Evolutionary conservation across 2,797 vertebrate species (phyloP), one percentile per base, ranked within the genome.

Genomic region (Paguma larvata): DNA sequence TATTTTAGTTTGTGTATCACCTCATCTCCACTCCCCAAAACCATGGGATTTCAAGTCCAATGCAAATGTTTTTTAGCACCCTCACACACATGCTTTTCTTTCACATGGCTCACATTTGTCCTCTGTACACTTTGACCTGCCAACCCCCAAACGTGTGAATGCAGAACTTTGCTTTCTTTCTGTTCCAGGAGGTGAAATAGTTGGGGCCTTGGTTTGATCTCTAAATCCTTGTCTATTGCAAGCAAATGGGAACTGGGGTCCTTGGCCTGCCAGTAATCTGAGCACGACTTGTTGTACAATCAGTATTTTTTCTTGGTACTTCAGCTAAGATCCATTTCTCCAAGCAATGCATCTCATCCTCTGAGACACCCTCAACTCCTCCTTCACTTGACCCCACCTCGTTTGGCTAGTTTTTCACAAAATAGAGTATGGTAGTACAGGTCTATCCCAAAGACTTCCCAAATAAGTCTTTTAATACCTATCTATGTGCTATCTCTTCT

Each of bases 1-100:
- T 34, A 11, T 84, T 72, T 96, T 79, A 65, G 23, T 94, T 96
- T 94, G 53, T 95, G 82, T 77, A 48, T 62, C 23, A 32, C n/a
- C 13, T 38, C 5, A 48, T 1, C 27, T 44, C 12, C 1, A 30
- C 11, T 46, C 13, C 14, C n/a, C 8, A 11, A 53, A 89, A 59
- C 25, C 75, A 9, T 0, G 34, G 38, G 67, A 75, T 1, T 51
- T 95, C 23, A 51, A 92, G 34, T 11, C 34, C 4, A 32, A 6
- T 65, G n/a, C 48, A 91, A 92, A 14, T 83, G 1, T 32, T 32
- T 86, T 93, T 85, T 44, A 16, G 13, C 48, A 11, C 9, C 72
- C 7, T 65, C 12, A 48, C 32, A 95, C 67, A 87, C 30, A 41
- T 7, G 30, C 16, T 46, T 84, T 72, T 79, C n/a, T 78, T 94